Base-by-base conservation (phyloP, 2,888 invertebrate species). In the Drepana falcataria region DNA sequence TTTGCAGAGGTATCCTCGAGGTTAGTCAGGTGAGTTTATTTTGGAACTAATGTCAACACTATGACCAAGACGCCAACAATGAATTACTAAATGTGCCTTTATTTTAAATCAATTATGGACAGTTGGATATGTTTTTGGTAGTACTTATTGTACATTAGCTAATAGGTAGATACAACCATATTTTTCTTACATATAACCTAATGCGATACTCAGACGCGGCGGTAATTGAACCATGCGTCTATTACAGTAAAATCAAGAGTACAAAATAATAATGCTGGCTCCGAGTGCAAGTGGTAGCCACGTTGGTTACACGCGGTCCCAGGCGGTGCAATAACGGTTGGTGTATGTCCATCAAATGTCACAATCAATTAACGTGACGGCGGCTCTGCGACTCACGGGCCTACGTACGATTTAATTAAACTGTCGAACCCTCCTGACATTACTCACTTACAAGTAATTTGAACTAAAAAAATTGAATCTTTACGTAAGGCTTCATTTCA, bases 321-420 rank as follows among this genome's bases (percentile, higher is more conserved):
- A 68, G 65, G 79, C 71, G 83, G 75, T 76, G 77, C 79, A 77
- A 77, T 74, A 37, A 77, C 77, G 76, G 71, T 71, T 74, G 76
- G 75, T 76, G 75, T 70, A 78, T 78, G 87, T 87, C 90, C 80
- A 81, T 88, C 88, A 89, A 77, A 85, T 75, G 89, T 88, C 89
- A 85, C 83, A 84, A 89, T 88, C 87, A 89, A 89, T 89, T 87
- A 89, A 80, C 65, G 70, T 71, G 66, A 71, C 76, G 70, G 66
- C 68, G 68, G 69, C 72, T 61, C 66, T 61, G 61, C 58, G 64
- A 61, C 63, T 65, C 61, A 60, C 60, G 65, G 65, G 69, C 75
- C 73, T 73, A 71, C 64, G 54, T 35, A 66, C 60, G 64, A 70
- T 70, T 73, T 77, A 79, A 83, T 82, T 79, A 77, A 79, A 75